Percentiles rank a stretch among this genome's conserved stretches.
Conservation (phyloP, 2,113 vertebrate genomes). For the Calonectris borealis region DNA sequence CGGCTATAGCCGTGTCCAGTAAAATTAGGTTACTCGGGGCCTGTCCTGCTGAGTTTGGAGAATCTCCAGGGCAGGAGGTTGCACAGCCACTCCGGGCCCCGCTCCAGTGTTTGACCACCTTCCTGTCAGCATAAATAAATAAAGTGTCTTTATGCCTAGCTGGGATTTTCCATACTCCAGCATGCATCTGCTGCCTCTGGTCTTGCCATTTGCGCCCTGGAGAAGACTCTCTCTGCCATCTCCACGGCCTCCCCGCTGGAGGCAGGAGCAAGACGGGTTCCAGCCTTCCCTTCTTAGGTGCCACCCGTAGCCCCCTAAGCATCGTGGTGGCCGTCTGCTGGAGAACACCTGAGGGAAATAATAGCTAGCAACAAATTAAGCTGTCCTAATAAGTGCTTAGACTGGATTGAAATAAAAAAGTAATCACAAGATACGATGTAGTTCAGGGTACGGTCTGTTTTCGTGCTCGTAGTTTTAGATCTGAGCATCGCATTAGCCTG, state of each 20-base stretch:
- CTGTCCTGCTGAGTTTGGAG: neutral
- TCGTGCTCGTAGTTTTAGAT: neutral
- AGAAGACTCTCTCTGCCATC: neutral
- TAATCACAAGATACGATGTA: neutral
- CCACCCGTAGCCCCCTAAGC: neutral
- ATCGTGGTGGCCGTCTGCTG: neutral
- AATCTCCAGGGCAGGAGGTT: neutral
- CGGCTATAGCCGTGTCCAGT: neutral
- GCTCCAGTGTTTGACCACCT: neutral
- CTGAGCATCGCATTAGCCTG: neutral
- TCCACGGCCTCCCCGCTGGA: neutral
- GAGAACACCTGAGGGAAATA: neutral
- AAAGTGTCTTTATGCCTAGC: neutral
- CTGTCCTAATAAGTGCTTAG: neutral
- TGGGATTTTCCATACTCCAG: neutral
- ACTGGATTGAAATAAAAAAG: neutral
- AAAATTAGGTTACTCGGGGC: neutral
- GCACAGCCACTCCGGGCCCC: neutral
- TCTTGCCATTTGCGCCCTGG: neutral
- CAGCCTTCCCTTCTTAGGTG: neutral
- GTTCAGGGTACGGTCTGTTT: neutral
- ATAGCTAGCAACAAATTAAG: neutral
- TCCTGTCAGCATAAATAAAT: neutral
- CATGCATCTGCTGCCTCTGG: neutral
- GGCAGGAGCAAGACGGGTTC: neutral